Evolutionary conservation across 2,113 vertebrate genomes (phyloP).

Genomic region (Petroica traversi): DNA sequence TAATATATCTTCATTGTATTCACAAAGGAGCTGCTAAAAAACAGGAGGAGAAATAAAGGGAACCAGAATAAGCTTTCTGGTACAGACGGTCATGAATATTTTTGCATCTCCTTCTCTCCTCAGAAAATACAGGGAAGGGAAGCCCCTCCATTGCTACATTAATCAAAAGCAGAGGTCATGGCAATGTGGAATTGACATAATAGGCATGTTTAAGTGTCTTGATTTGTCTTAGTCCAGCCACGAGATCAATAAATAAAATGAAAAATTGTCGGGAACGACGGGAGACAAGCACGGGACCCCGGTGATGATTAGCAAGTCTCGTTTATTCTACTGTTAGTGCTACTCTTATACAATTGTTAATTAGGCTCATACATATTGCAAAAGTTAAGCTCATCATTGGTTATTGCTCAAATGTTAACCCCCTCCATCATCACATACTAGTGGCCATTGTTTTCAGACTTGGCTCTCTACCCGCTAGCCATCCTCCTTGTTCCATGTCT

Average conservation of each 20-base stretch:
- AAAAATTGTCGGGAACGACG: too few species aligned
- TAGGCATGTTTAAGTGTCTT: neutral
- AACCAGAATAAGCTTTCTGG: neutral
- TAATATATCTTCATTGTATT: neutral
- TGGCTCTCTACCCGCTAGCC: too few species aligned
- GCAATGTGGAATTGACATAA: slow-evolving; percentile 1
- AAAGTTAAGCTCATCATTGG: too few species aligned
- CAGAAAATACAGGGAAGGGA: neutral
- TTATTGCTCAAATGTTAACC: too few species aligned
- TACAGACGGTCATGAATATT: neutral
- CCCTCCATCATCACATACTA: too few species aligned
- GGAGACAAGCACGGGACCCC: too few species aligned
- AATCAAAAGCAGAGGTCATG: neutral
- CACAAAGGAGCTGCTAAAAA: neutral
- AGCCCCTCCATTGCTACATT: neutral
- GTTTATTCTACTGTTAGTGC: too few species aligned
- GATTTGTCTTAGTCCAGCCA: slow-evolving; percentile 19
- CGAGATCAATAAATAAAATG: slow-evolving; percentile 44
- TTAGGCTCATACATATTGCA: too few species aligned
- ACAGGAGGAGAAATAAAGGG: neutral
- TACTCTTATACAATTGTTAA: too few species aligned
- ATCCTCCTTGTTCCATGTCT: too few species aligned
- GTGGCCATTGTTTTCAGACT: too few species aligned
- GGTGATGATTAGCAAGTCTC: too few species aligned
- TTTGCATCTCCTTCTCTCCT: neutral